Evolutionary conservation across 2,797 vertebrate species (phyloP).

Genomic region (Eupleurogrammus muticus): DNA sequence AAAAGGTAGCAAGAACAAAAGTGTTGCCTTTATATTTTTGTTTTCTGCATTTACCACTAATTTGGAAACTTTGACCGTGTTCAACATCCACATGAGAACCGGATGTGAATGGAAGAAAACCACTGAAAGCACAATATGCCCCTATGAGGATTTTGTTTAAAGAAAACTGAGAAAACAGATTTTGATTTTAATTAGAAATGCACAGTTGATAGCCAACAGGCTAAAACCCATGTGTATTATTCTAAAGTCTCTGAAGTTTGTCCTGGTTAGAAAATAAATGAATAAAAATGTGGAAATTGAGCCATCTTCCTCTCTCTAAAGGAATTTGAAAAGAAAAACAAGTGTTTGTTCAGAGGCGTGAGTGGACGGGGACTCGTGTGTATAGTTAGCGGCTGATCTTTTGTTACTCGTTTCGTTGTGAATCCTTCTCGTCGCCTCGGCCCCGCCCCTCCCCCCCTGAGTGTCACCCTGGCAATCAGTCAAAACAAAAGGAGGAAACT

Average conservation of each 20-base stretch:
- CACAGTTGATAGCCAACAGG: too few relatives aligned
- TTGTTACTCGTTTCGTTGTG: conserved; percentile 6
- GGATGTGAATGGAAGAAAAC: too few relatives aligned
- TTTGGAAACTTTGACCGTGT: too few relatives aligned
- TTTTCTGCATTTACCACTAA: too few relatives aligned
- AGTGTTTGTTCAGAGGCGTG: neutral
- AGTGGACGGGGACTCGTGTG: neutral
- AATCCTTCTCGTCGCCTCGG: neutral
- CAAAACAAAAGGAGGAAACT: conserved; percentile 53
- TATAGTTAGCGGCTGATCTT: conserved; percentile 3
- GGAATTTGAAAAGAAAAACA: neutral
- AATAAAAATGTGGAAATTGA: neutral
- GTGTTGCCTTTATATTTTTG: too few relatives aligned
- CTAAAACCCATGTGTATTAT: too few relatives aligned
- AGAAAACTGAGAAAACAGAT: neutral
- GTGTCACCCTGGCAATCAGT: conserved; percentile 35
- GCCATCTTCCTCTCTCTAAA: neutral
- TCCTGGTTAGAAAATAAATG: neutral
- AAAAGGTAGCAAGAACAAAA: too few relatives aligned
- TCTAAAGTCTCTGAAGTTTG: too few relatives aligned
- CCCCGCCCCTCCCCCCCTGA: conserved; percentile 42
- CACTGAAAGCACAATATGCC: too few relatives aligned
- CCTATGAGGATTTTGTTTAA: neutral
- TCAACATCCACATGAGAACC: too few relatives aligned
- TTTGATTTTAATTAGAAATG: too few relatives aligned